Conservation (phyloP, 2,113 vertebrate genomes). For the Corydoras maculifer region DNA sequence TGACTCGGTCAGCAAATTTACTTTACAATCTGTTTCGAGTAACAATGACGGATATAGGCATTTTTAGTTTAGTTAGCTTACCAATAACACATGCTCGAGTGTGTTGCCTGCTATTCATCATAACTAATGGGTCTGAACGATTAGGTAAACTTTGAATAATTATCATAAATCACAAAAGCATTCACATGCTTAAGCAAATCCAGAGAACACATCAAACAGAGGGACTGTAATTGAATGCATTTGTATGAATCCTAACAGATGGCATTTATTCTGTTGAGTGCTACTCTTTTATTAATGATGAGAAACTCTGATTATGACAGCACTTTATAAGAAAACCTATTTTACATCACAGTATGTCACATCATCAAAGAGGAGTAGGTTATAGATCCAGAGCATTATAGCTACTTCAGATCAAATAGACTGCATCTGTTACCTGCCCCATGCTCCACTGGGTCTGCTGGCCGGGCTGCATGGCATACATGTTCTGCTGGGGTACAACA, state of each 20-base stretch:
- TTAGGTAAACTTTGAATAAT: no score
- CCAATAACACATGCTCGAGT: no score
- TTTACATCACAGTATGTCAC: background rate
- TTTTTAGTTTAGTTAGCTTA: no score
- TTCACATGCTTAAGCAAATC: background rate
- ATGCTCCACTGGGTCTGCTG: conserved; percentile 89
- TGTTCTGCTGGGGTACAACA: conserved; percentile 77
- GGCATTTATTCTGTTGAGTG: background rate
- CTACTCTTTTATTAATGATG: background rate
- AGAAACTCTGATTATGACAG: background rate
- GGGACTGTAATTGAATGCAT: background rate
- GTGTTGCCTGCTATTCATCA: no score
- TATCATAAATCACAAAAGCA: background rate
- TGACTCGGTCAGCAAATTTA: conserved; percentile 18
- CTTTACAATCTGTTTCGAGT: background rate
- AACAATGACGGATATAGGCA: background rate
- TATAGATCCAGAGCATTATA: background rate
- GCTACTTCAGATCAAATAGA: background rate
- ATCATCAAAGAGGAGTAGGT: no score
- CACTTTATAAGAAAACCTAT: background rate
- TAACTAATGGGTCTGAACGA: no score
- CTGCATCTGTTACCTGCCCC: conserved; percentile 73
- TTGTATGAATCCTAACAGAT: background rate
- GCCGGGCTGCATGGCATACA: conserved; percentile 81
- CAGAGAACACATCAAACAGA: background rate